phyloP scores from a whole-genome alignment of 2,797 vertebrate genomes.

The Acanthurus lineatus region DNA sequence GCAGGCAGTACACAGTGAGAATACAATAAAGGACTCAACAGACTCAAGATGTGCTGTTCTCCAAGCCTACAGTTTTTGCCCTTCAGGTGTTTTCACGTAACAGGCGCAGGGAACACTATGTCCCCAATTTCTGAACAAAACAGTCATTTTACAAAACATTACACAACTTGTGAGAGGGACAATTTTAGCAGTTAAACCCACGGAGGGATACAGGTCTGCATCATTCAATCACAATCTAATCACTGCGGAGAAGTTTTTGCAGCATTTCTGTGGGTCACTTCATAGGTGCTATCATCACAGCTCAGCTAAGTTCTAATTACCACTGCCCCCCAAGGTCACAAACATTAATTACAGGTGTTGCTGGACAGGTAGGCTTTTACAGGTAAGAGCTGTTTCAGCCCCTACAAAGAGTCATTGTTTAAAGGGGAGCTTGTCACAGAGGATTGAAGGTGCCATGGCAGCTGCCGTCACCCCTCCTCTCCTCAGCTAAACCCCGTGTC shows the following conservation, averaged over 20 bases:
- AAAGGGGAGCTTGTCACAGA: slow-evolving; percentile 6
- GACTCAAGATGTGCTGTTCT: slow-evolving; percentile 25
- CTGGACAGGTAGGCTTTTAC: slow-evolving; percentile 65
- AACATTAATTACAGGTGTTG: slow-evolving; percentile 76
- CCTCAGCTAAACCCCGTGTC: not conserved
- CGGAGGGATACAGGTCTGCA: not conserved
- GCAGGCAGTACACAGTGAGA: slow-evolving; percentile 14
- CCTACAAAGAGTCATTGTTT: slow-evolving; percentile 73
- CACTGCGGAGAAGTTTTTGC: not conserved
- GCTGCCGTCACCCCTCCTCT: slow-evolving; percentile 40
- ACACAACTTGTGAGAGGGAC: slow-evolving; percentile 1
- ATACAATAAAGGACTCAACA: slow-evolving; percentile 47
- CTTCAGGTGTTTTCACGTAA: slow-evolving; percentile 45
- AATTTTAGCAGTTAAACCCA: not conserved
- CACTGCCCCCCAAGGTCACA: slow-evolving; percentile 60
- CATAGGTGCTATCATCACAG: slow-evolving; percentile 69
- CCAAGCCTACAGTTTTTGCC: slow-evolving; percentile 34
- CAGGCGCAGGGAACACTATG: slow-evolving; percentile 24
- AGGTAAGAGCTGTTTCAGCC: slow-evolving; percentile 31
- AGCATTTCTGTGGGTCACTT: slow-evolving; percentile 45
- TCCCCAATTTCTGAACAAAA: slow-evolving; percentile 25
- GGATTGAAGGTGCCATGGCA: slow-evolving; percentile 53
- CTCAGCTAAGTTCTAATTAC: slow-evolving; percentile 66
- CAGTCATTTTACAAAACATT: slow-evolving; percentile 28
- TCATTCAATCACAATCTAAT: slow-evolving; percentile 11